Evolutionary conservation across 1,140 invertebrate genomes (phyloP).

Genomic region (Brachionus plicatilis): DNA sequence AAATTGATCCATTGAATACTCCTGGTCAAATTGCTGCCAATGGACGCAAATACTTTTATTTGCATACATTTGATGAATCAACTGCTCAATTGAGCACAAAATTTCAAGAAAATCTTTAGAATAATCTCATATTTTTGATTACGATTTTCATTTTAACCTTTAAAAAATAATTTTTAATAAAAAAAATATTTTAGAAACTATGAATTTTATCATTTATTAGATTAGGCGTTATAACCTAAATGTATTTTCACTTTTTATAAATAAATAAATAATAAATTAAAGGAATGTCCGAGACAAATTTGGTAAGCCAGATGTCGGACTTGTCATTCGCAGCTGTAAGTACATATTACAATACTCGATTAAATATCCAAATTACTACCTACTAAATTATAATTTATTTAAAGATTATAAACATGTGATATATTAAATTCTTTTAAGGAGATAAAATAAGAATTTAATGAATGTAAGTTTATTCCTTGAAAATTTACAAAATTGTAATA

Average conservation of each 20-base stretch:
- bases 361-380: not conserved
- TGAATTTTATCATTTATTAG: not conserved
- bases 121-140: not conserved
- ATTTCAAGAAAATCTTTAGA: not conserved
- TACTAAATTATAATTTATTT: not conserved
- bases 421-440: not conserved
- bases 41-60: slow-evolving; percentile 22
- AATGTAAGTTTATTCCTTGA: no score
- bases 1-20: not conserved
- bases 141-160: not conserved
- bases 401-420: not conserved
- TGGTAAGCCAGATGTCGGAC: not conserved
- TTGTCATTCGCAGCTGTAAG: slow-evolving; percentile 24
- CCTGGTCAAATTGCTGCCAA: not conserved
- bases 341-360: not conserved
- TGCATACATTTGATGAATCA: slow-evolving; percentile 23
- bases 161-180: not conserved
- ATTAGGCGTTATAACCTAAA: slow-evolving; percentile 11
- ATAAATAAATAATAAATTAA: not conserved
- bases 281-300: not conserved
- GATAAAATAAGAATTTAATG: not conserved
- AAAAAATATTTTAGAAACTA: not conserved
- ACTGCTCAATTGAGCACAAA: slow-evolving; percentile 1
- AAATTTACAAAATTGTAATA: no score
- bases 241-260: not conserved